Base-by-base conservation (phyloP, 2,797 vertebrate species). In the Crypturellus tataupa region DNA sequence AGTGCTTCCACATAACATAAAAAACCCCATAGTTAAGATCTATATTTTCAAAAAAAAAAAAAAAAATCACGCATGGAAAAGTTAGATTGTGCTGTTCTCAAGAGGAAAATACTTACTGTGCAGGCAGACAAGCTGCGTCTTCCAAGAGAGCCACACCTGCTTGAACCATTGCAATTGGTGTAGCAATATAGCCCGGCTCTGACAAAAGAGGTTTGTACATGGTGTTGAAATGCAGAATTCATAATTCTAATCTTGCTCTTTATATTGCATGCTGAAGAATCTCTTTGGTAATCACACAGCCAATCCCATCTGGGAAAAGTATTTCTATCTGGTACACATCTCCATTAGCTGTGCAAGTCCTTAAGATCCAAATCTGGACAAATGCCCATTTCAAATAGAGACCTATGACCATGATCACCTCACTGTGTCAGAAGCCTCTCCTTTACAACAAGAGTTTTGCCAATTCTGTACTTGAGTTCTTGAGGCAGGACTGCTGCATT, bases 121-220 rank as follows among this genome's bases (percentile, higher is more conserved):
- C 98, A 58, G 99, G 99, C 96, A 99, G 97, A 63, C 95, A 97
- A n/a, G 97, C 71, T 27, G 96, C 49, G 80, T 99, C 99, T 7
- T 98, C 98, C 69, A 99, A 98, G 88, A 99, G 97, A 25, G 99
- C 98, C 10, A 99, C 71, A 77, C 97, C 99, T 42, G 98, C 98
- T 87, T 99, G 99, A 46, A 99, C 99, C 99, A 99, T 99, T 75
- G 98, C 98, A 68, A 99, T 99, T 71, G 99, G 98, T 3, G 99
- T 99, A 68, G 99, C 97, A 82, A 99, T 95, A 46, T 99, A 99
- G 56, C 97, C 99, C 87, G 96, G 96, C 94, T 99, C 99, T 99
- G 96, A 56, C 58, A 91, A 82, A 77, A 55, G 33, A 31, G 53
- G 31, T 55, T 55, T 5, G 9, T 27, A 73, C 6, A 27, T 13